These are phyloP conservation scores for Euzophera pinguis DNA, from an alignment of 2,888 invertebrate species.

Conservation along the genomic window DNA sequence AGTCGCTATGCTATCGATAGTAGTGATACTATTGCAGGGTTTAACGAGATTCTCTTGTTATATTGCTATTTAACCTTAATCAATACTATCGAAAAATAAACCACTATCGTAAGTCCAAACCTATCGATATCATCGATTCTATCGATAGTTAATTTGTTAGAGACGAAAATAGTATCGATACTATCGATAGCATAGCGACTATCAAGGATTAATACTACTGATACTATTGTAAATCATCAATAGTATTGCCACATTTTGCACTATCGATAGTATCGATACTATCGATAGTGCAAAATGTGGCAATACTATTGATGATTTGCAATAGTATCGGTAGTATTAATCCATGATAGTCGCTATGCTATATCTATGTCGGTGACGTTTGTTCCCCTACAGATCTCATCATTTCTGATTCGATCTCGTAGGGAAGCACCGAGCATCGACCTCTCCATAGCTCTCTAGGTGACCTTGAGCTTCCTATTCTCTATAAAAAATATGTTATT, in stretches of 20 bases:
- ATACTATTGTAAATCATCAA: slow-evolving; percentile 6
- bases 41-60: not conserved
- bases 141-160: not conserved
- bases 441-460: too few species aligned
- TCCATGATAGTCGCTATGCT: too few species aligned
- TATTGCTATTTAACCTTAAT: not conserved
- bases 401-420: too few species aligned
- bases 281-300: too few species aligned
- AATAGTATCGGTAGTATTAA: too few species aligned
- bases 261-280: not conserved
- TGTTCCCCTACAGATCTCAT: too few species aligned
- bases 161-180: not conserved
- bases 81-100: not conserved
- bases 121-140: not conserved
- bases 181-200: not conserved
- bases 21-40: not conserved
- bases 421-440: too few species aligned
- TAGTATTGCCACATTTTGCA: not conserved
- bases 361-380: too few species aligned
- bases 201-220: not conserved
- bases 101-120: not conserved
- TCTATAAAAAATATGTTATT: too few species aligned
- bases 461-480: too few species aligned
- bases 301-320: too few species aligned
- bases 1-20: not conserved